A percentile compares a stretch with the other conserved stretches of the same genome.
These are phyloP conservation scores for Actenoides lindsayi DNA, from an alignment of 2,113 vertebrate species.

Conservation along the genomic window DNA sequence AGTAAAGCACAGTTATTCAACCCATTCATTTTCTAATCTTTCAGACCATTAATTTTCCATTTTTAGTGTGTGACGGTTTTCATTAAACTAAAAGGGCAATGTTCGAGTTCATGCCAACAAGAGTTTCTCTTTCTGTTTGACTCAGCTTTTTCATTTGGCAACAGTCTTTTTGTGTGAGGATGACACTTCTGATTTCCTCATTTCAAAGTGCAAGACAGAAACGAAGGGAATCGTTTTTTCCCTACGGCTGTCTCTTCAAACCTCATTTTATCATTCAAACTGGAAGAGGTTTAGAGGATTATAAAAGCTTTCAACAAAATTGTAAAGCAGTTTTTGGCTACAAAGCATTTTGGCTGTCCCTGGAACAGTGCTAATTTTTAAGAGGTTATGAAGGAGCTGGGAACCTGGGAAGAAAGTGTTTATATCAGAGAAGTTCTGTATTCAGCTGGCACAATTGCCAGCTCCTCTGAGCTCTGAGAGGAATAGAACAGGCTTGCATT, in stretches of 20 bases:
- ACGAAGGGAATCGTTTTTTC: not conserved
- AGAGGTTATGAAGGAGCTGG: slow-evolving; percentile 21
- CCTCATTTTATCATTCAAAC: not conserved
- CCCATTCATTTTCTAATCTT: not conserved
- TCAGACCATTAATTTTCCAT: not conserved
- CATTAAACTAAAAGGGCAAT: not conserved
- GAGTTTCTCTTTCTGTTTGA: not conserved
- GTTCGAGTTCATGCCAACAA: not conserved
- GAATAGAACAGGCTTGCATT: not conserved
- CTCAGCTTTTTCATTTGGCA: not conserved
- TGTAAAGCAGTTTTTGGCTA: not conserved
- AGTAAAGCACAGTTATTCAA: not conserved
- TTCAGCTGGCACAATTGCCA: not conserved
- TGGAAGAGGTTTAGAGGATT: not conserved
- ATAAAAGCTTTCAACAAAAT: slow-evolving; percentile 26
- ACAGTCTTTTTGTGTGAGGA: not conserved
- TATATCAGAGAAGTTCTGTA: not conserved
- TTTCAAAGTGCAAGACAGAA: not conserved
- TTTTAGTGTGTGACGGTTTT: not conserved
- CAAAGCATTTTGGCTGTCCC: slow-evolving; percentile 8
- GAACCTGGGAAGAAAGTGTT: not conserved
- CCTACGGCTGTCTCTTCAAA: not conserved
- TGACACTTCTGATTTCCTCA: not conserved
- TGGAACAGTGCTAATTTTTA: slow-evolving; percentile 15
- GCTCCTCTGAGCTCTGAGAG: not conserved